phyloP scores from a whole-genome alignment of 2,113 vertebrate species.

The Stictonetta naevosa region DNA sequence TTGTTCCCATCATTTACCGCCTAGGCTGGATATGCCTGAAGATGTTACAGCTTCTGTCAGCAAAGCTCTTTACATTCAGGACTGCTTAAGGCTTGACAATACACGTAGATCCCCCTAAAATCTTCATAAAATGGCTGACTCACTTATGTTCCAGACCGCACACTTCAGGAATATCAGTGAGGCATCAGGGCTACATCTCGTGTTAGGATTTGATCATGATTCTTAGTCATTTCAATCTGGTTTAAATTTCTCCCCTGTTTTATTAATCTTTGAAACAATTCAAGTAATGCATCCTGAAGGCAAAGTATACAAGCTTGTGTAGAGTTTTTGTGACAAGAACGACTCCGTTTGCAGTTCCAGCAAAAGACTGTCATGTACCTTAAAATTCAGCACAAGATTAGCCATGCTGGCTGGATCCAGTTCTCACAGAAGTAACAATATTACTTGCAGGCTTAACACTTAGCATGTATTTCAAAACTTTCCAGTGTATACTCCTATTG shows the following conservation, averaged over 20 bases:
- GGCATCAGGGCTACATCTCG: neutral
- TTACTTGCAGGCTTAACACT: neutral
- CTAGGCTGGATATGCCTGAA: neutral
- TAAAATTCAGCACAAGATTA: neutral
- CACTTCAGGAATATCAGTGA: neutral
- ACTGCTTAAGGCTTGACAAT: neutral
- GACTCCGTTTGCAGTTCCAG: neutral
- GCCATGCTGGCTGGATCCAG: neutral
- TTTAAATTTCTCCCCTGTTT: neutral
- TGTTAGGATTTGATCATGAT: neutral
- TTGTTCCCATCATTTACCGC: neutral
- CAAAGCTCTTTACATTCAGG: neutral
- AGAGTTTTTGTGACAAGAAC: neutral
- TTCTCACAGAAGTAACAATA: neutral
- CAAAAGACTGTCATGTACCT: neutral
- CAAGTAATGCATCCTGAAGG: neutral
- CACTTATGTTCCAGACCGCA: neutral
- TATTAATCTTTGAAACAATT: neutral
- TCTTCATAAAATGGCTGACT: neutral
- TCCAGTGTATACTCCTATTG: neutral
- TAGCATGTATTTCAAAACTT: neutral
- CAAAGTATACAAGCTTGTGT: neutral
- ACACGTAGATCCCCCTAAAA: neutral
- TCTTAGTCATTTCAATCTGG: neutral
- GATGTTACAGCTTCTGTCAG: neutral